A percentile compares a stretch with the other conserved stretches of the same genome.
Conservation (phyloP, 2,888 invertebrate species). For the Zelleria hepariella region DNA sequence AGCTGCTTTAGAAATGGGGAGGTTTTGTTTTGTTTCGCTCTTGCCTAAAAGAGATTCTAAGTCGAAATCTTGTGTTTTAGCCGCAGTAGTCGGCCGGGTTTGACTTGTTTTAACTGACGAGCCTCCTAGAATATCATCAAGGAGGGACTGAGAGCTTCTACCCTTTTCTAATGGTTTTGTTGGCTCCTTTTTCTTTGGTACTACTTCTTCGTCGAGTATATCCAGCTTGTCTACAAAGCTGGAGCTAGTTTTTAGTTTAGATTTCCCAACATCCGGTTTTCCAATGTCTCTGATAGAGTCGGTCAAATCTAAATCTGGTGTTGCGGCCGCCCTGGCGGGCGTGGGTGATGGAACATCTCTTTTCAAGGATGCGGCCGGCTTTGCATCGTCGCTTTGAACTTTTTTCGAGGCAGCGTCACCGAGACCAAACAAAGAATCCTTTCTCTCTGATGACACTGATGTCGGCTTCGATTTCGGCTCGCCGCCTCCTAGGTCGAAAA, state of each 20-base stretch:
- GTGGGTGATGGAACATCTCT: constrained; percentile 24
- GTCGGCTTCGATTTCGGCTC: constrained; percentile 21
- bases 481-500: constrained; percentile 47
- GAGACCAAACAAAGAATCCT: constrained; percentile 30
- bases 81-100: constrained; percentile 28
- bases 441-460: constrained; percentile 21
- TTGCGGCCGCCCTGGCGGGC: constrained; percentile 30
- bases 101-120: constrained; percentile 39
- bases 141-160: constrained; percentile 56
- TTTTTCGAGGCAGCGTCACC: constrained; percentile 30
- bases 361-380: constrained; percentile 8
- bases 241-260: constrained; percentile 9
- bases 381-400: constrained; percentile 24
- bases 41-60: constrained; percentile 47
- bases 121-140: constrained; percentile 71
- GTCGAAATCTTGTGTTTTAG: constrained; percentile 47
- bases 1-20: constrained; percentile 25
- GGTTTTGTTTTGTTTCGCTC: constrained; percentile 30
- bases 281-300: constrained; percentile 15
- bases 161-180: constrained; percentile 40
- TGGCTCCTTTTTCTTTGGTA: constrained; percentile 34
- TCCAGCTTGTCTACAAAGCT: constrained; percentile 41
- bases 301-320: constrained; percentile 38
- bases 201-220: constrained; percentile 35
- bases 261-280: not conserved